Conservation (phyloP, 2,888 invertebrate species). For the Noctua fimbriata region DNA sequence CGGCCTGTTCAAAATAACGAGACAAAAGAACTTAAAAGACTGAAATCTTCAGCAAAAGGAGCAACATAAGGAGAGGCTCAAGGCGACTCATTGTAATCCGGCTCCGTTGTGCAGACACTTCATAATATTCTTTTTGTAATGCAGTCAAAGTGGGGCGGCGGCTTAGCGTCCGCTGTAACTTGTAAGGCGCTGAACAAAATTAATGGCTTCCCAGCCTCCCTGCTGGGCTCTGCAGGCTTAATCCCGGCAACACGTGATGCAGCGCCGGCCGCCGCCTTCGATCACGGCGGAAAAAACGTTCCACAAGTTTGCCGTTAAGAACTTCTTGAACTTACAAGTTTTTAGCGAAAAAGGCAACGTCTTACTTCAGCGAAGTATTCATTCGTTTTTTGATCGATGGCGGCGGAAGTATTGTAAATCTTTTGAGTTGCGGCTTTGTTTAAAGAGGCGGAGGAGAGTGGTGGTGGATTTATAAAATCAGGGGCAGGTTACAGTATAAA, state of each 20-base stretch:
- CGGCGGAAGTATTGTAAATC: slow-evolving; percentile 21
- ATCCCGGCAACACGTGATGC: slow-evolving; percentile 78
- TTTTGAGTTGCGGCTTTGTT: slow-evolving; percentile 24
- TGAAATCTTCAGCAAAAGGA: slow-evolving; percentile 66
- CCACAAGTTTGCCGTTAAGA: slow-evolving; percentile 62
- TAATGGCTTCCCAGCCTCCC: slow-evolving; percentile 75
- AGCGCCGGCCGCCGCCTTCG: slow-evolving; percentile 63
- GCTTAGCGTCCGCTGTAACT: slow-evolving; percentile 79
- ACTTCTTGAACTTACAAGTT: slow-evolving; percentile 56
- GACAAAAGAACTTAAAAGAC: slow-evolving; percentile 55
- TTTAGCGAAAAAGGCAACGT: slow-evolving; percentile 58
- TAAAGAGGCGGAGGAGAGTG: not conserved
- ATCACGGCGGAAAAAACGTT: slow-evolving; percentile 60
- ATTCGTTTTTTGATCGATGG: slow-evolving; percentile 52
- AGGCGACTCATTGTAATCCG: slow-evolving; percentile 75
- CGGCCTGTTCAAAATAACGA: slow-evolving; percentile 39
- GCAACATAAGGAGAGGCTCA: slow-evolving; percentile 66
- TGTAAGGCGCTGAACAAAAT: slow-evolving; percentile 84
- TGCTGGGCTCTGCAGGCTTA: slow-evolving; percentile 72
- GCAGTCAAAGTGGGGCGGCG: slow-evolving; percentile 74
- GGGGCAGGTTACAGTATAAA: no score
- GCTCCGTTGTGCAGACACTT: slow-evolving; percentile 69
- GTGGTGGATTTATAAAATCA: not conserved
- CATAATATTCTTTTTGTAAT: slow-evolving; percentile 78
- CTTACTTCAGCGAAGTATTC: slow-evolving; percentile 30